phyloP scores from a whole-genome alignment of 2,888 invertebrate species.

The Allolobophora icterica region DNA sequence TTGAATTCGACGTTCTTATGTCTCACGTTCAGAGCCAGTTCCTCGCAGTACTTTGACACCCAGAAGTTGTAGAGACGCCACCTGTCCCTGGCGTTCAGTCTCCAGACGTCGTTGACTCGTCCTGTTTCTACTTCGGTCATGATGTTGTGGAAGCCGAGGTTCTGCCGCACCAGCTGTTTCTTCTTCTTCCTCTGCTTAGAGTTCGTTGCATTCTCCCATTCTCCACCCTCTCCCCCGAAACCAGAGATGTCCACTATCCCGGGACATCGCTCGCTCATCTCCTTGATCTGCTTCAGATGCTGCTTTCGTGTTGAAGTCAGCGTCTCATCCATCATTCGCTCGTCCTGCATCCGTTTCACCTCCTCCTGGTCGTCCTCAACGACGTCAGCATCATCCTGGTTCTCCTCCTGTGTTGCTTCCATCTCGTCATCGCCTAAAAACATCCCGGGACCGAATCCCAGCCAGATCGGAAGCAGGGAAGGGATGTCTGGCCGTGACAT shows the following conservation, averaged over 20 bases:
- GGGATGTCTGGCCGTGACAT: background rate
- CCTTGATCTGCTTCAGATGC: slow-evolving; percentile 28
- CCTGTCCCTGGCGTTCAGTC: slow-evolving; percentile 55
- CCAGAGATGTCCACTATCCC: background rate
- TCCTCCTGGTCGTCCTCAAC: slow-evolving; percentile 25
- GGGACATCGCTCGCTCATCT: background rate
- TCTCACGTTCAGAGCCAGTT: background rate
- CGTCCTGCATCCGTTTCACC: slow-evolving; percentile 24
- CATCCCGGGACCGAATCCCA: background rate
- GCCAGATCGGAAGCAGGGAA: slow-evolving; percentile 27
- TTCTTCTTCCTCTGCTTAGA: slow-evolving; percentile 43
- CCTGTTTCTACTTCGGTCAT: slow-evolving; percentile 53
- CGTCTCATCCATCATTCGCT: slow-evolving; percentile 18
- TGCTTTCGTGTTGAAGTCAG: background rate
- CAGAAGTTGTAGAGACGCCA: slow-evolving; percentile 67
- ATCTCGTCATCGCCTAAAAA: background rate
- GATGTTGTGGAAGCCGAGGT: slow-evolving; percentile 32
- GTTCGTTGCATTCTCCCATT: slow-evolving; percentile 33
- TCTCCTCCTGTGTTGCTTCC: background rate
- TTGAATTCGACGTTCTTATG: background rate
- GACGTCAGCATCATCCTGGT: background rate
- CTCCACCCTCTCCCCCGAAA: background rate
- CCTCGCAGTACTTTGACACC: slow-evolving; percentile 45
- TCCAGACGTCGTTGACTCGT: slow-evolving; percentile 52
- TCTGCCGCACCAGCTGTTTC: background rate